Conservation (phyloP, 1,140 invertebrate genomes). For the Phymorhynchus buccinoides region DNA sequence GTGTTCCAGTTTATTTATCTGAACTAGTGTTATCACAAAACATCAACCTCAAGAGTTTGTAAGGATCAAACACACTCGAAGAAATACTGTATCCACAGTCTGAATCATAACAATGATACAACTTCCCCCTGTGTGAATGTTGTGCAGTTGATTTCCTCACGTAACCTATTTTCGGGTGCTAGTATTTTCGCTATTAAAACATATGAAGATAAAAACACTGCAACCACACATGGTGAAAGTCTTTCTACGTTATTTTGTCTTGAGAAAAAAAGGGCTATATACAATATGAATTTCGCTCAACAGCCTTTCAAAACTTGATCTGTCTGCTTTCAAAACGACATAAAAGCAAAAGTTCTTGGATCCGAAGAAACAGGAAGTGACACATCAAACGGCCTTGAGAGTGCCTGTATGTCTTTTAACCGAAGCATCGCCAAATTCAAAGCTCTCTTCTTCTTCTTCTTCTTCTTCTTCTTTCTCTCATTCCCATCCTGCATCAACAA, state of each 20-base stretch:
- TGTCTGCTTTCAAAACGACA: not conserved
- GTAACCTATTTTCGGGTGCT: too few relatives aligned
- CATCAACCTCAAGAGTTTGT: too few relatives aligned
- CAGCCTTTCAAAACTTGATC: not conserved
- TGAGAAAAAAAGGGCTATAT: not conserved
- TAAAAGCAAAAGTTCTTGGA: slow-evolving; percentile 4
- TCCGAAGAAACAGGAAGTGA: slow-evolving; percentile 11
- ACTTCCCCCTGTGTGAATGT: too few relatives aligned
- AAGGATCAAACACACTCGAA: too few relatives aligned
- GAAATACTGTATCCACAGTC: too few relatives aligned
- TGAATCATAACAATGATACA: too few relatives aligned
- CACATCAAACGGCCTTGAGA: slow-evolving; percentile 26
- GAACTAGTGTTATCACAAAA: too few relatives aligned
- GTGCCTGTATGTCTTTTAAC: not conserved
- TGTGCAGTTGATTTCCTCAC: too few relatives aligned
- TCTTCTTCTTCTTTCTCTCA: not conserved
- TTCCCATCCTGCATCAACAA: too few relatives aligned
- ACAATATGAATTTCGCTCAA: not conserved
- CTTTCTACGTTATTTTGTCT: not conserved
- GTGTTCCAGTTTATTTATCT: not conserved
- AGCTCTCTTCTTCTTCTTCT: not conserved
- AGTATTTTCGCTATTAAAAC: too few relatives aligned
- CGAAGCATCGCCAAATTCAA: not conserved
- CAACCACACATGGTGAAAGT: not conserved
- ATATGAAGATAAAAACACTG: not conserved